Conservation (phyloP, 1,140 invertebrate species). For the Tyrophagus putrescentiae region DNA sequence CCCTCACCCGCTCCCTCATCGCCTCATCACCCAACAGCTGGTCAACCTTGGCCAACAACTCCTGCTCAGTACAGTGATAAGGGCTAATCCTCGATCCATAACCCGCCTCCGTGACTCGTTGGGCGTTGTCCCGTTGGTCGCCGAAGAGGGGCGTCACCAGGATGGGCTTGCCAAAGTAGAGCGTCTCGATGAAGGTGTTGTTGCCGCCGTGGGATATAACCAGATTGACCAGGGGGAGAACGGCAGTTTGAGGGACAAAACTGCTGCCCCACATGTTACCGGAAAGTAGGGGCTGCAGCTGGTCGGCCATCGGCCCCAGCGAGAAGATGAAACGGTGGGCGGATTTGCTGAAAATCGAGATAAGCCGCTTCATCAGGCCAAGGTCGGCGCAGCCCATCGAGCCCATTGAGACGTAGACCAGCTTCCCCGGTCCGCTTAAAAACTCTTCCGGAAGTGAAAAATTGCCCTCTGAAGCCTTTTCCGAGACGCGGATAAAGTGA, state of each 20-base stretch:
- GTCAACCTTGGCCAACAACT: conserved; percentile 15
- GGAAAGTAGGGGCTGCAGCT: conserved; percentile 23
- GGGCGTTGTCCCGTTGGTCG: conserved; percentile 20
- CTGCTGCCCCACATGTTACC: conserved; percentile 14
- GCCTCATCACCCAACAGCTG: conserved; percentile 13
- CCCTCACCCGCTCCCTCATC: not conserved
- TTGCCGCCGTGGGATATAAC: conserved; percentile 21
- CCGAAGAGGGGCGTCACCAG: conserved; percentile 17
- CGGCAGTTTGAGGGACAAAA: conserved; percentile 7
- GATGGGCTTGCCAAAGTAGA: conserved; percentile 15
- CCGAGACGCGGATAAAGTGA: conserved; percentile 13
- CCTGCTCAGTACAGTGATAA: not conserved
- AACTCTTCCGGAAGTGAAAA: conserved; percentile 16
- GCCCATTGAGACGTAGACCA: conserved; percentile 21
- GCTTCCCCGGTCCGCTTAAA: conserved; percentile 6
- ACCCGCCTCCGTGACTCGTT: conserved; percentile 12
- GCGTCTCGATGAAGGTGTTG: conserved; percentile 18
- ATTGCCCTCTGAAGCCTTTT: not conserved
- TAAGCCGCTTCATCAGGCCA: conserved; percentile 14
- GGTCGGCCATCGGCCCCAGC: not conserved
- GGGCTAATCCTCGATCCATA: not conserved
- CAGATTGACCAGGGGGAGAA: conserved; percentile 16
- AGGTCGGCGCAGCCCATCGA: conserved; percentile 27
- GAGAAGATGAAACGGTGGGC: conserved; percentile 16
- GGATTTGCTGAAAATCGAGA: conserved; percentile 11